A percentile compares a stretch with the other conserved stretches of the same genome.
Conservation (phyloP, 2,113 vertebrate species). For the Hippocampus barbouri region DNA sequence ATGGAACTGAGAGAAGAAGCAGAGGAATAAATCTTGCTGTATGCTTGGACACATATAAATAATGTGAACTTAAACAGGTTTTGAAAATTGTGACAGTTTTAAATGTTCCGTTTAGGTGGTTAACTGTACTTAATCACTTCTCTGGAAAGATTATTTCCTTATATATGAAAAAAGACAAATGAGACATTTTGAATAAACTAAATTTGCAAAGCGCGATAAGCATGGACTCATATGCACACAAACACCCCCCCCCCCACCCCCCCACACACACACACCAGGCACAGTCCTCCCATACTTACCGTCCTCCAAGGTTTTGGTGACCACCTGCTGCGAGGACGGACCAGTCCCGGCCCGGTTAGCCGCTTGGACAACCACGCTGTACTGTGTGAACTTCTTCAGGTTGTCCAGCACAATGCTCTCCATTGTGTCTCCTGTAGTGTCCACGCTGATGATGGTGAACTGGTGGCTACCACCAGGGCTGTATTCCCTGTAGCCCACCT, state of each 20-base stretch:
- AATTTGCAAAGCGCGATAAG: too few relatives aligned
- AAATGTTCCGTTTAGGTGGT: not conserved
- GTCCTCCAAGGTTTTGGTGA: conserved; percentile 94
- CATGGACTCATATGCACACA: too few relatives aligned
- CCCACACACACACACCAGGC: too few relatives aligned
- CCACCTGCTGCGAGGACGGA: conserved; percentile 96
- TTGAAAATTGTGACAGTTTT: not conserved
- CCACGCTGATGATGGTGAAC: conserved; percentile 96
- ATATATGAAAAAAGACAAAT: not conserved
- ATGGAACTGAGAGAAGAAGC: conserved; percentile 79
- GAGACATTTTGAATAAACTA: not conserved
- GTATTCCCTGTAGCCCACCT: conserved; percentile 95
- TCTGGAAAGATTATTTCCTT: not conserved
- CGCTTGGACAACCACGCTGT: conserved; percentile 97
- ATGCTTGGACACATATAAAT: not conserved
- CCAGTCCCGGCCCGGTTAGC: conserved; percentile 94
- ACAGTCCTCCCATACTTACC: conserved; percentile 65
- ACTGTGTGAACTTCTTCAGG: conserved; percentile 97
- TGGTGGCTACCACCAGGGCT: conserved; percentile 92
- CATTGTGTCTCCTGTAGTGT: conserved; percentile 91
- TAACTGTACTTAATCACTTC: not conserved
- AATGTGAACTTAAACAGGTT: not conserved
- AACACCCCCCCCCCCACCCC: too few relatives aligned
- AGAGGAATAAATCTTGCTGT: not conserved
- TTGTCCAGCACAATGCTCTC: conserved; percentile 91